Evolutionary conservation across 2,888 invertebrate species (phyloP), one percentile per base, ranked within the genome.

Genomic region (Ectropis crepuscularia): DNA sequence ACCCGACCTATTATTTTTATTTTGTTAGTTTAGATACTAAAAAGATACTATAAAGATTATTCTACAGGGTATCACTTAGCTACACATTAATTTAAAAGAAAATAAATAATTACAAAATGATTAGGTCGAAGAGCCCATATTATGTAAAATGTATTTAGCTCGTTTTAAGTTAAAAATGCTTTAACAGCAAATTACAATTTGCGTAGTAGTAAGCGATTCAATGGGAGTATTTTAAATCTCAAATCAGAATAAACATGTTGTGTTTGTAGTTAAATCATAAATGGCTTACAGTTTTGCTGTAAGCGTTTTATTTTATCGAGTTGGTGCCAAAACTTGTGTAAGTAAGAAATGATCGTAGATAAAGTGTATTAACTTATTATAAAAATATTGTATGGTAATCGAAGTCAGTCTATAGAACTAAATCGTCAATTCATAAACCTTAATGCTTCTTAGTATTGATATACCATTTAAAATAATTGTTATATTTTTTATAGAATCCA

Each of bases 271-370:
- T 28, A 28, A 28, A 28, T 28, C 16, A 28, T 28, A 28, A 28
- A 28, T 41, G 41, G 2, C 41, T 47, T 47, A 45, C 4, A 45
- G 6, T 5, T 47, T 46, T 45, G 9, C 5, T 28, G 16, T 28
- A 28, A 28, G 16, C 4, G 16, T 38, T 16, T 61, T 38, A 41
- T n/a, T 50, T 55, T 50, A 41, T 11, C 11, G 57, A 37, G 28
- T 57, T 46, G 41, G 61, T 61, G 61, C 61, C 61, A 61, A 61
- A 61, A 57, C 46, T 55, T 61, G 28, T 11, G n/a, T 47, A 47
- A n/a, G 28, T 55, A 47, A 39, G 38, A 55, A 53, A 42, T 36
- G 6, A 43, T 53, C 0, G 5, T 36, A 53, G 11, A 43, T 53
- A n/a, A 53, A 41, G 16, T 28, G 16, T 28, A 28, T 28, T 28